Percentiles rank a stretch among this genome's conserved stretches.
phyloP scores from a whole-genome alignment of 1,140 invertebrate species.

The Elysia chlorotica region DNA sequence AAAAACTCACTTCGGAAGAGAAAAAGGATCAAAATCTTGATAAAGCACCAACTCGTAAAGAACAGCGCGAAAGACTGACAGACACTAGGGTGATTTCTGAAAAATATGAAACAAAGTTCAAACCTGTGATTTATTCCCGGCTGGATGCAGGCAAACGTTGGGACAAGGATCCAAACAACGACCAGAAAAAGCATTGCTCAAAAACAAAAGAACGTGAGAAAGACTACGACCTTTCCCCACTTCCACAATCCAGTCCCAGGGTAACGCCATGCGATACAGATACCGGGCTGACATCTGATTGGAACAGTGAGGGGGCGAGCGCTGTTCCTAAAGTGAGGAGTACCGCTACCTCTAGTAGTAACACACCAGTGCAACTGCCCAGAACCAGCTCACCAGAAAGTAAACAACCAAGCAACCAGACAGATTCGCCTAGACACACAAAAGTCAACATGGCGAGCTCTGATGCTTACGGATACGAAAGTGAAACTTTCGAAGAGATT shows the following conservation, averaged over 20 bases:
- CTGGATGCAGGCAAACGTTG: not conserved
- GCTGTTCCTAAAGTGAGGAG: not conserved
- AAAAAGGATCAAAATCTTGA: no score
- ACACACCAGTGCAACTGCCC: not conserved
- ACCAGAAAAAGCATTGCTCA: no score
- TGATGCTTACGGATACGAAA: not conserved
- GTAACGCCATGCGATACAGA: not conserved
- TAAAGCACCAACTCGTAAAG: no score
- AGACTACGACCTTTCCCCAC: no score
- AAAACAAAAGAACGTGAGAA: no score
- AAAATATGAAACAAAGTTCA: not conserved
- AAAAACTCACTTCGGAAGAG: no score
- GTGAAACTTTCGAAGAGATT: conserved; percentile 23
- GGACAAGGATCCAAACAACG: no score
- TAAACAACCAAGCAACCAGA: not conserved
- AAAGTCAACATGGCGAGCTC: not conserved
- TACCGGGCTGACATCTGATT: not conserved
- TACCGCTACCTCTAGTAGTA: no score
- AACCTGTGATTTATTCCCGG: not conserved
- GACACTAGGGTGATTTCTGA: not conserved
- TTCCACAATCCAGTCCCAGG: no score
- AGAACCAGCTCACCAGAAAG: not conserved
- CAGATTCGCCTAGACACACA: not conserved
- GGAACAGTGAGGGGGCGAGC: not conserved
- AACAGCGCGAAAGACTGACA: not conserved